Evolutionary conservation across 2,113 vertebrate genomes (phyloP).

Genomic region (Piprites chloris): DNA sequence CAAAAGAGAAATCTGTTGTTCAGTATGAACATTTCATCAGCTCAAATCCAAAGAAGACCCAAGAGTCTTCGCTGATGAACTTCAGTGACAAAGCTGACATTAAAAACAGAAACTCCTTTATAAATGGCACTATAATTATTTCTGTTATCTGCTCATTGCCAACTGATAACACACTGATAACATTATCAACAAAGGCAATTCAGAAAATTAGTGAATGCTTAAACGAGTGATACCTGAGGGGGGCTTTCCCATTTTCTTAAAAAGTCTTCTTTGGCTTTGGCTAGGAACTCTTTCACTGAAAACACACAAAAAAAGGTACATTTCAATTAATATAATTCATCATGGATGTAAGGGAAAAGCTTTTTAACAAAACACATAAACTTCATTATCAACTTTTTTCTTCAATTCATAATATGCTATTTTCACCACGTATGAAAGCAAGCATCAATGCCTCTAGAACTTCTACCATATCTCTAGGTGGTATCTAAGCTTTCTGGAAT

Average conservation of each 20-base stretch:
- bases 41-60: background rate
- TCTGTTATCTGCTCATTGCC: background rate
- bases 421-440: constrained; percentile 28
- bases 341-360: background rate
- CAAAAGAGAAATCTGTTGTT: background rate
- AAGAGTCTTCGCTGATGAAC: background rate
- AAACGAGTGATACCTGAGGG: constrained; percentile 82
- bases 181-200: background rate
- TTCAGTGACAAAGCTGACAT: background rate
- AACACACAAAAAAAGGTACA: constrained; percentile 48
- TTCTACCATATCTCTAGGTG: constrained; percentile 8
- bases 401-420: background rate
- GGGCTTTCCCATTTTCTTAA: constrained; percentile 98
- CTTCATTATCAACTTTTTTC: background rate
- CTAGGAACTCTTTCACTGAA: constrained; percentile 99
- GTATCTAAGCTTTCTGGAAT: constrained; percentile 7
- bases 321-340: constrained; percentile 1
- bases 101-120: background rate
- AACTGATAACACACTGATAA: background rate
- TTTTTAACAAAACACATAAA: background rate
- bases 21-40: background rate
- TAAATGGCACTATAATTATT: background rate
- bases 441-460: constrained; percentile 12
- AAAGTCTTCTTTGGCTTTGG: constrained; percentile 99
- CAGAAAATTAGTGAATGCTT: background rate